Evolutionary conservation across 2,888 invertebrate species (phyloP).

Genomic region (Andrena haemorrhoa): DNA sequence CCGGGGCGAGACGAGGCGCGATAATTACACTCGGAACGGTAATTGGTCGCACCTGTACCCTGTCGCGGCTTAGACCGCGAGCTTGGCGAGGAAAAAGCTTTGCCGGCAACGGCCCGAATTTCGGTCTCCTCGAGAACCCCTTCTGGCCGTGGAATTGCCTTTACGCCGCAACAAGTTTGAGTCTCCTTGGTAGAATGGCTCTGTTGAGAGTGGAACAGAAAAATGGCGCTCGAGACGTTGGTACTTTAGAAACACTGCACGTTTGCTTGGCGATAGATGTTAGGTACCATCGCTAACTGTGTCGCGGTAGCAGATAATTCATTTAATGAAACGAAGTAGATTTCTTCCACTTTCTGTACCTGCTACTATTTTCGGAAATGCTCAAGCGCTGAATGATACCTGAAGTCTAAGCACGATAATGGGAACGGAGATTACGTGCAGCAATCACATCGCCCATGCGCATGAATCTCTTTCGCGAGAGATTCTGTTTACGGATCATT

Average conservation of each 20-base stretch:
- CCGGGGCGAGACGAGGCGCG: conserved; percentile 27
- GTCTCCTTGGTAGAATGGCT: background rate
- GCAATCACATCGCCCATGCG: conserved; percentile 1
- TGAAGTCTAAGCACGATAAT: background rate
- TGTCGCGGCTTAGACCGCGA: background rate
- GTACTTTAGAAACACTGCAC: background rate
- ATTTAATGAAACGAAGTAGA: too few relatives aligned
- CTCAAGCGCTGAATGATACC: background rate
- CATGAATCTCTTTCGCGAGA: conserved; percentile 2
- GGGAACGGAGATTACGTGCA: conserved; percentile 1
- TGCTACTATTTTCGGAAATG: background rate
- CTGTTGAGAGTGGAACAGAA: background rate
- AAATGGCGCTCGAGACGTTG: background rate
- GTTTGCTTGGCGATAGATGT: background rate
- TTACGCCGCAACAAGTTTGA: too few relatives aligned
- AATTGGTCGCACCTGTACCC: conserved; percentile 52
- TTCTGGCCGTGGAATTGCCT: background rate
- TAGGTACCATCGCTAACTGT: too few relatives aligned
- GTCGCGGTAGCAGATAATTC: too few relatives aligned
- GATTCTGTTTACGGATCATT: conserved; percentile 44
- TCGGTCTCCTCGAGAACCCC: background rate
- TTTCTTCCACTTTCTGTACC: too few relatives aligned
- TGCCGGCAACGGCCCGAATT: background rate
- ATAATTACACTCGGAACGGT: conserved; percentile 64
- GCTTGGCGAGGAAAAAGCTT: background rate